Evolutionary conservation across 2,113 vertebrate species (phyloP).

Genomic region (Tychaedon coryphoeus): DNA sequence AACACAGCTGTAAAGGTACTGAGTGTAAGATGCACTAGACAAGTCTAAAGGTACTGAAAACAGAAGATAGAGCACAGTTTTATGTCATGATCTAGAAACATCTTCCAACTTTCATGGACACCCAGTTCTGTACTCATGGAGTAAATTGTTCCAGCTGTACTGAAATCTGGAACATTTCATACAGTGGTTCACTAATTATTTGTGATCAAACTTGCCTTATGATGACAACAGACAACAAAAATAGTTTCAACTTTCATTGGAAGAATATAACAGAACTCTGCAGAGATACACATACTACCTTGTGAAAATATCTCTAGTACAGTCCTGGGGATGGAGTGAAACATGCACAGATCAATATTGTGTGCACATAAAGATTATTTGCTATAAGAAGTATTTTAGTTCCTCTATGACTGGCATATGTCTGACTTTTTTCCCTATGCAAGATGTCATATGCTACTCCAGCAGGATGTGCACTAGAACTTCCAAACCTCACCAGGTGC

Average conservation of each 20-base stretch:
- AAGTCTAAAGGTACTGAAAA: not conserved
- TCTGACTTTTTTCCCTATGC: not conserved
- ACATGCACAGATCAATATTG: not conserved
- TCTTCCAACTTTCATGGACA: not conserved
- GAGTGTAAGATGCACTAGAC: not conserved
- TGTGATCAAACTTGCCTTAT: not conserved
- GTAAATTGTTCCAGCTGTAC: not conserved
- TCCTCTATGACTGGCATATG: not conserved
- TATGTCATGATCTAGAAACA: not conserved
- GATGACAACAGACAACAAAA: not conserved
- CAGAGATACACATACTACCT: not conserved
- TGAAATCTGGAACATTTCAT: not conserved
- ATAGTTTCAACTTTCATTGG: not conserved
- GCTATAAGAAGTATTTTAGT: not conserved
- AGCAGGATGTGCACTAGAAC: rapidly evolving
- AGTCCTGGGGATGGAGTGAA: not conserved
- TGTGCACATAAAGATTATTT: not conserved
- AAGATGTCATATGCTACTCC: not conserved
- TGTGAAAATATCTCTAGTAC: not conserved
- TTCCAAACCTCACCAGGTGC: not conserved
- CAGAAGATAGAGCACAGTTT: not conserved
- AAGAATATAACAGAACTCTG: not conserved
- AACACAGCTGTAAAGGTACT: not conserved
- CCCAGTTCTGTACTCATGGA: not conserved
- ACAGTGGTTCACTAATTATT: not conserved